A percentile compares a stretch with the other conserved stretches of the same genome.
Evolutionary conservation across 2,113 vertebrate species (phyloP).

Genomic region (Oreotrochilus melanogaster): DNA sequence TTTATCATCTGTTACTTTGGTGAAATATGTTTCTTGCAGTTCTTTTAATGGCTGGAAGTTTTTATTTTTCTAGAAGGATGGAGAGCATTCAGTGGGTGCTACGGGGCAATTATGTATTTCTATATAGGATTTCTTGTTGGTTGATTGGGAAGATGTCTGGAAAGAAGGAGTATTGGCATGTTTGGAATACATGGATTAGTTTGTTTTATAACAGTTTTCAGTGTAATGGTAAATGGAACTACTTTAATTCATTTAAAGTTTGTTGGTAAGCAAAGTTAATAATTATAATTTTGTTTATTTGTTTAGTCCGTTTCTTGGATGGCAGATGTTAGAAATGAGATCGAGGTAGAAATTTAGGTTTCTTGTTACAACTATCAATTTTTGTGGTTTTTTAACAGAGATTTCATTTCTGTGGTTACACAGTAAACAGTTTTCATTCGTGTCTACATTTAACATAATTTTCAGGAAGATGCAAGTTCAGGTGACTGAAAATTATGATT

Average conservation of each 20-base stretch:
- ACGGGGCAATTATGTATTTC: neutral
- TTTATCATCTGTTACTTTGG: neutral
- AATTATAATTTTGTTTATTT: constrained; percentile 21
- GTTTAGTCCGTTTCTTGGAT: constrained; percentile 17
- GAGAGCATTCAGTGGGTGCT: neutral
- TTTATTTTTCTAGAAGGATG: neutral
- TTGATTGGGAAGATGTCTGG: neutral
- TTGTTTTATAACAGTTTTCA: constrained; percentile 19
- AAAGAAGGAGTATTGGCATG: neutral
- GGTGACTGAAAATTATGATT: constrained; percentile 27
- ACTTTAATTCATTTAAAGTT: constrained; percentile 1
- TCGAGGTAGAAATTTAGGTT: constrained; percentile 58
- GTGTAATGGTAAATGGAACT: neutral
- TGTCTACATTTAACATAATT: constrained; percentile 61
- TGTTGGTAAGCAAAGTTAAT: constrained; percentile 13
- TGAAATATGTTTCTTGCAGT: neutral
- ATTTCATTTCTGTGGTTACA: constrained; percentile 67
- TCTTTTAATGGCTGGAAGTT: neutral
- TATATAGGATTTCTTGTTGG: neutral
- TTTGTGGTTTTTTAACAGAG: constrained; percentile 29
- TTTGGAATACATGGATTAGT: neutral
- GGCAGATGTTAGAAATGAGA: constrained; percentile 50
- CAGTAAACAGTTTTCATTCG: constrained; percentile 53
- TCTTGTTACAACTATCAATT: constrained; percentile 52
- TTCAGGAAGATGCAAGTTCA: constrained; percentile 35